phyloP scores from a whole-genome alignment of 23 tunicate genomes.

The Botrylloides violaceus region DNA sequence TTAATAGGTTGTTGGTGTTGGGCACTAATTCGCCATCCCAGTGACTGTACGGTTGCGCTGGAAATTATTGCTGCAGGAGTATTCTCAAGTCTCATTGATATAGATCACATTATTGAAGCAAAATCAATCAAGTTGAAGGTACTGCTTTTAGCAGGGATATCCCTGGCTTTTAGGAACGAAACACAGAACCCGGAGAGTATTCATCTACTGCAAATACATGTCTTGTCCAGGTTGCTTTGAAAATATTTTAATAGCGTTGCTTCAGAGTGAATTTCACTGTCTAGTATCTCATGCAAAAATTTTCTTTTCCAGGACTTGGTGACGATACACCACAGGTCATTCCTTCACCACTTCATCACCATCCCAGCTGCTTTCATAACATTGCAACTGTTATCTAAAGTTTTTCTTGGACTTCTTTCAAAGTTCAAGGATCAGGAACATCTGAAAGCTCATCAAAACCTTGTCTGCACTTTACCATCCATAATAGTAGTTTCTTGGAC shows the following conservation, averaged over 20 bases:
- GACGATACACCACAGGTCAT: conserved; percentile 24
- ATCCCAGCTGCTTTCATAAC: conserved; percentile 30
- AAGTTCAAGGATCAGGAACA: not conserved
- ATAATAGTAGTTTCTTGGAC: conserved; percentile 34
- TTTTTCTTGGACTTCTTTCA: not conserved
- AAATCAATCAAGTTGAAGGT: conserved; percentile 42
- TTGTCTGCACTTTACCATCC: not conserved
- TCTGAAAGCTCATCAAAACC: not conserved
- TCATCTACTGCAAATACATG: too few relatives aligned
- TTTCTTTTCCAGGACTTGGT: conserved; percentile 29
- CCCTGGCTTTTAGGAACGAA: too few relatives aligned
- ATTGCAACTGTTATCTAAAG: conserved; percentile 1
- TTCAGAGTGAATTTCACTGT: not conserved
- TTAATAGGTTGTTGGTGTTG: conserved; percentile 64
- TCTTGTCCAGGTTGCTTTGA: too few relatives aligned
- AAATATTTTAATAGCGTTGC: not conserved
- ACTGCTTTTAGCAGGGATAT: too few relatives aligned
- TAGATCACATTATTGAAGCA: conserved; percentile 58
- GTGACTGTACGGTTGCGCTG: not conserved
- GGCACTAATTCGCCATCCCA: conserved; percentile 7
- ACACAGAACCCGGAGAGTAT: too few relatives aligned
- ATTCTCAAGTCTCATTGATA: conserved; percentile 43
- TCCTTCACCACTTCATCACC: conserved; percentile 28
- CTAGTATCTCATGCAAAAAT: not conserved
- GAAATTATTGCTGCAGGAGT: conserved; percentile 40